Conservation (phyloP, 1,140 invertebrate genomes). For the Bombus sibiricus region DNA sequence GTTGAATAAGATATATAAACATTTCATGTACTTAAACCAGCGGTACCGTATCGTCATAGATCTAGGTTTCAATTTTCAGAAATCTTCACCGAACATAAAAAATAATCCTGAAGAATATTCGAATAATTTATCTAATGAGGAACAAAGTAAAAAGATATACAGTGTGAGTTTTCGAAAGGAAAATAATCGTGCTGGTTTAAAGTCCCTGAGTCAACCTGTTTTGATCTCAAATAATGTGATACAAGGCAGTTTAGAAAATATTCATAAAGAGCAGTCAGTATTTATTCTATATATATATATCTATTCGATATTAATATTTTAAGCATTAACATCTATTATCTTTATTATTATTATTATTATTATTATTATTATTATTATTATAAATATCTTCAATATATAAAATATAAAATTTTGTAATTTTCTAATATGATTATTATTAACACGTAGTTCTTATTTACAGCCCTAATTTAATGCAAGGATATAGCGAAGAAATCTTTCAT, state of each 20-base stretch:
- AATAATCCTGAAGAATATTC: neutral
- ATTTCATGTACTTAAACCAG: neutral
- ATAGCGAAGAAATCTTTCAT: conserved; percentile 59
- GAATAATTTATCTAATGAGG: neutral
- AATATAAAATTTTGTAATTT: neutral
- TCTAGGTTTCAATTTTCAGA: neutral
- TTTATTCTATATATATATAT: conserved; percentile 3
- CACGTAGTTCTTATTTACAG: conserved; percentile 53
- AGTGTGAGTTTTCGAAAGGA: conserved; percentile 17
- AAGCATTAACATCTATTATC: neutral
- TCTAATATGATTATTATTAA: neutral
- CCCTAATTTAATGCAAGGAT: conserved; percentile 46
- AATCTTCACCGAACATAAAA: neutral
- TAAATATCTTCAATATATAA: no score
- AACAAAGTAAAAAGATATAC: neutral
- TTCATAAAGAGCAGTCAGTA: conserved; percentile 79
- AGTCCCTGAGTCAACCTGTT: conserved; percentile 86
- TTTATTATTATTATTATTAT: neutral
- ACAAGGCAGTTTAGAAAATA: conserved; percentile 89
- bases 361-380: no score
- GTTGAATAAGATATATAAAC: neutral
- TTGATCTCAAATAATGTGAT: conserved; percentile 88
- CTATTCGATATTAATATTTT: neutral
- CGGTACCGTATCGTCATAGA: neutral
- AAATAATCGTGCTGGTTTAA: conserved; percentile 64